Evolutionary conservation across 2,888 invertebrate species (phyloP).

Genomic region (Lasioglossum leucozonium): DNA sequence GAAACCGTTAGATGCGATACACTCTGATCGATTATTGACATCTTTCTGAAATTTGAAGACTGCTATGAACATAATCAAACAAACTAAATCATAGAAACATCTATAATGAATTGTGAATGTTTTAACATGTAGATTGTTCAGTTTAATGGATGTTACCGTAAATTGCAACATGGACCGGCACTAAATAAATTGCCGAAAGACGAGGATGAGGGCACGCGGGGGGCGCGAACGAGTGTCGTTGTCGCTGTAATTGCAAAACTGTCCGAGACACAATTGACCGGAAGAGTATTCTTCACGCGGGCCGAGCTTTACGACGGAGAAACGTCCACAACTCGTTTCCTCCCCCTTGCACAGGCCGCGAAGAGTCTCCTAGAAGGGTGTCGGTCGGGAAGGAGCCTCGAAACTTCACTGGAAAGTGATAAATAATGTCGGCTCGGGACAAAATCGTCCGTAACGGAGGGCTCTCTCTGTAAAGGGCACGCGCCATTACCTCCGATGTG

Average conservation of each 20-base stretch:
- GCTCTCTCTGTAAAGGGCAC: slow-evolving; percentile 74
- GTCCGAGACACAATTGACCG: slow-evolving; percentile 54
- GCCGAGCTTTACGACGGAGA: slow-evolving; percentile 59
- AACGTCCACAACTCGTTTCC: slow-evolving; percentile 58
- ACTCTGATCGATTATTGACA: neutral
- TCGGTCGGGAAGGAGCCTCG: slow-evolving; percentile 38
- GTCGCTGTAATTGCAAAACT: slow-evolving; percentile 39
- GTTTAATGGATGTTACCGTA: neutral
- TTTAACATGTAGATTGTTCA: neutral
- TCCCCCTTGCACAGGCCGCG: slow-evolving; percentile 28
- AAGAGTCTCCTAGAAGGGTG: slow-evolving; percentile 29
- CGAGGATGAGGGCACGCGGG: neutral
- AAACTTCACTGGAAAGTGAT: slow-evolving; percentile 73
- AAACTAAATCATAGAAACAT: too few species aligned
- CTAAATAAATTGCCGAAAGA: neutral
- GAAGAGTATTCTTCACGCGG: slow-evolving; percentile 53
- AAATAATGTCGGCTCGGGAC: slow-evolving; percentile 77
- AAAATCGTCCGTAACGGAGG: slow-evolving; percentile 81
- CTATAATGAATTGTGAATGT: too few species aligned
- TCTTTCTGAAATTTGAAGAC: neutral
- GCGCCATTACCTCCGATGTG: slow-evolving; percentile 81
- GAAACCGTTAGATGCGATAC: too few species aligned
- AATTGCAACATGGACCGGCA: neutral
- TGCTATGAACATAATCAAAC: too few species aligned
- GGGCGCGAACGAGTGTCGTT: neutral